Evolutionary conservation across 2,797 vertebrate species (phyloP).

Genomic region (Mormyrops attenuatus): DNA sequence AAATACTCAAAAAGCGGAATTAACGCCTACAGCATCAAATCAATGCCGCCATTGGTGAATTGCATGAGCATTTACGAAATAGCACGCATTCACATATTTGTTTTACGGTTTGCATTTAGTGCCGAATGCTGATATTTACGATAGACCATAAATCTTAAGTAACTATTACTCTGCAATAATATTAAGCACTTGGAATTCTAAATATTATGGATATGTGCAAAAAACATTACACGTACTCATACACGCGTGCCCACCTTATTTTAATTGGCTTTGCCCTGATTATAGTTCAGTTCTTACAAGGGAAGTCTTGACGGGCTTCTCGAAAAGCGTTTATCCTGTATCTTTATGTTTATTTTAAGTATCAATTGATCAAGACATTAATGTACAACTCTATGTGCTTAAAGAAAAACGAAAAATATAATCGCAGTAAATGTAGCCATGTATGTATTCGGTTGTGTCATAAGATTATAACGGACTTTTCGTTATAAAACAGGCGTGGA

Average conservation of each 20-base stretch:
- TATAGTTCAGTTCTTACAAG: neutral
- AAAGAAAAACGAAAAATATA: neutral
- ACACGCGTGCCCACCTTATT: neutral
- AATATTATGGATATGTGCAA: neutral
- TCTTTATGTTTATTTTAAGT: neutral
- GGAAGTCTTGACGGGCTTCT: neutral
- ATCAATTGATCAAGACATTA: neutral
- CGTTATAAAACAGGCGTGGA: neutral
- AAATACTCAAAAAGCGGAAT: neutral
- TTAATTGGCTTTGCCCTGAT: neutral
- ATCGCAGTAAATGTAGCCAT: neutral
- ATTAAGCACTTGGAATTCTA: slow-evolving; percentile 2
- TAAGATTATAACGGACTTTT: neutral
- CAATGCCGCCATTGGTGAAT: neutral
- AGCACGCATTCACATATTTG: neutral
- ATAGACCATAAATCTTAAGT: neutral
- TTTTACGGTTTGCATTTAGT: neutral
- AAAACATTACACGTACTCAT: neutral
- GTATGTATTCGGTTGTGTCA: neutral
- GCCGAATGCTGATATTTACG: neutral
- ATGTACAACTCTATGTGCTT: neutral
- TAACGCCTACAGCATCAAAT: neutral
- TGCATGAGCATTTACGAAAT: neutral
- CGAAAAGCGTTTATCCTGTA: neutral
- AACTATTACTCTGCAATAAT: neutral